Conservation (phyloP, 1,140 invertebrate species). For the Microplitis mediator region DNA sequence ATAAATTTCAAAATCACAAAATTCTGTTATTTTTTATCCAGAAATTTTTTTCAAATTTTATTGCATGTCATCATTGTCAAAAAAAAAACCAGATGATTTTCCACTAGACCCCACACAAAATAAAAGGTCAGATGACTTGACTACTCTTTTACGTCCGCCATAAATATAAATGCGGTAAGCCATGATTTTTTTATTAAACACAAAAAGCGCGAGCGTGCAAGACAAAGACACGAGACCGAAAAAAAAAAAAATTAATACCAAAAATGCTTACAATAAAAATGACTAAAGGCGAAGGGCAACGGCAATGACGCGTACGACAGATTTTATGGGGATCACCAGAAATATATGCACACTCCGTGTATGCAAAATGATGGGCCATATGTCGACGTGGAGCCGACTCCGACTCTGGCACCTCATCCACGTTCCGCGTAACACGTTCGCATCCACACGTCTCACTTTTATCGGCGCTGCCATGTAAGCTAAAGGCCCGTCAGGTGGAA, state of each 20-base stretch:
- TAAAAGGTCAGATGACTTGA: conserved; percentile 4
- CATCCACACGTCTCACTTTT: neutral
- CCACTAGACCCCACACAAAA: neutral
- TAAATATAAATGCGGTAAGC: neutral
- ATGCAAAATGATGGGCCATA: conserved; percentile 37
- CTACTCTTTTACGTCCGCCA: neutral
- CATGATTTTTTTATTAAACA: neutral
- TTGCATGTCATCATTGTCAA: neutral
- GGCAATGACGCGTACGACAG: conserved; percentile 33
- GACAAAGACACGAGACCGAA: neutral
- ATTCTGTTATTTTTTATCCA: neutral
- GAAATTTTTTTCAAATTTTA: neutral
- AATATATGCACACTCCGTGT: conserved; percentile 12
- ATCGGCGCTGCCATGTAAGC: too few relatives aligned
- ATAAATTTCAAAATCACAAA: neutral
- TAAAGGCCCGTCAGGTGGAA: conserved; percentile 37
- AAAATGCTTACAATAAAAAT: conserved; percentile 2
- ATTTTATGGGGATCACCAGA: conserved; percentile 31
- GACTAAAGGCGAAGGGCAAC: neutral
- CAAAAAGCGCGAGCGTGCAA: neutral
- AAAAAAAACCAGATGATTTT: neutral
- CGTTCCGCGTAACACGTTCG: conserved; percentile 1
- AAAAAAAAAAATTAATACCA: conserved; percentile 1
- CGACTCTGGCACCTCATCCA: neutral
- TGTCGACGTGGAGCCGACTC: conserved; percentile 21